Base-by-base conservation (phyloP, 53 echinoderm and acorn worm genomes). In the Arbacia lixula region DNA sequence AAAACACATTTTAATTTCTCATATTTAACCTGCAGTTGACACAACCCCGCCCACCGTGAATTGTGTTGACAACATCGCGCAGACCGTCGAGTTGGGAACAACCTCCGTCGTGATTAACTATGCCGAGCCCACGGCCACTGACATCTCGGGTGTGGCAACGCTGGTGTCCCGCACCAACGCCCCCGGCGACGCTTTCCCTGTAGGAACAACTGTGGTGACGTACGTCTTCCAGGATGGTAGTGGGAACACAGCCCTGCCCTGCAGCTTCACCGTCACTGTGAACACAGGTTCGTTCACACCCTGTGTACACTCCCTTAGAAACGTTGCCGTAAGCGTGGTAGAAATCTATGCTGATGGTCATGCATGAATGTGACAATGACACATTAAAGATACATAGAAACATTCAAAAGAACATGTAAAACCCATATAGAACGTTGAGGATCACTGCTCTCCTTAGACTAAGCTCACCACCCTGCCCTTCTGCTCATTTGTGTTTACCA, bases 31-130 rank as follows among this genome's bases (percentile, higher is more conserved):
- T 49, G 2, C 71, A 71, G 71, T 71, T 28, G 71, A 71, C 71
- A 71, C 71, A 37, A 71, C 71, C 11, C 71, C 71, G 26, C 71
- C 71, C 22, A 71, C 71, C 8, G 71, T 71, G 2, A 71, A 71
- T 27, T 71, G 71, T 43, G 6, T 29, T 28, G 42, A 3, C 71
- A 43, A 71, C 71, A 71, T 71, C 26, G 71, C 17, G 2, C 71
- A 71, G 71, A 71, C 71, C 2, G 27, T 71, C 3, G 71, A 71
- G n/a, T 43, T 71, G 28, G 71, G 71, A 43, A 2, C 21, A 5
- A 71, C 71, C 71, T 41, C 41, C 41, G 46, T 28, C 10, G 46
- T 71, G 17, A 4, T 71, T 2, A 43, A 25, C 71, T 71, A 71
- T 11, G 46, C n/a, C 12, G 71, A 71, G 71, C 71, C 71, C 20